Evolutionary conservation across 53 echinoderm and acorn worm genomes (phyloP), one percentile per base, ranked within the genome.

Genomic region (Paelopatides confundens): DNA sequence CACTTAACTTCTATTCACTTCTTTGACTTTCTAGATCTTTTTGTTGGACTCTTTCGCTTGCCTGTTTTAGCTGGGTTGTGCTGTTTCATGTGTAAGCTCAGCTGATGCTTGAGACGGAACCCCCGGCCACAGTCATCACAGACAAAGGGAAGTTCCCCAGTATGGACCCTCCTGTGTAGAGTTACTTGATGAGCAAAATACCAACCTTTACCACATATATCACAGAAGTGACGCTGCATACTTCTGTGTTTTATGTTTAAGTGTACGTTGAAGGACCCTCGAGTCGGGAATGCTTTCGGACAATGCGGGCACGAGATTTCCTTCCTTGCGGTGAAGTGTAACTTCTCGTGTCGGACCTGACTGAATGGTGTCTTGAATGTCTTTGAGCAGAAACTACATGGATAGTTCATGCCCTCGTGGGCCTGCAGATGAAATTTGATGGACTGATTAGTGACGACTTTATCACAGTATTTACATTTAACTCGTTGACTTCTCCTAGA

Each of bases 171-270:
- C 38, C 84, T 63, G 29, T 83, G 84, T 3, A 40, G 29, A 8
- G 36, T 33, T 3, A 83, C 38, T 10, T 83, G 84, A 46, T 83
- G 63, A 26, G 63, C 39, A 18, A 83, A 83, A 35, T 83, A 83
- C 63, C 63, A 83, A 63, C 84, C 84, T 29, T 65, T 83, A 18
- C 65, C 84, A 31, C 84, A 83, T 13, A 83, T 46, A 35, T 63
- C 63, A 11, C 84, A 83, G 35, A 83, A 83, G 84, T 39, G 46
- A 5, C 84, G 63, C 63, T 65, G 63, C 39, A 27, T 35, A 23
- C 63, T 63, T n/a, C 29, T 62, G 63, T 82, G 82, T 37, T 63
- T 63, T 27, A 36, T 63, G 62, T 82, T 82, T 53, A 82, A 32
- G 65, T 83, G 84, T 2, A 83, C 84, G 17, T 83, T 83, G 36